Conservation (phyloP, 2,113 vertebrate species). For the Sylvilagus bachmani region DNA sequence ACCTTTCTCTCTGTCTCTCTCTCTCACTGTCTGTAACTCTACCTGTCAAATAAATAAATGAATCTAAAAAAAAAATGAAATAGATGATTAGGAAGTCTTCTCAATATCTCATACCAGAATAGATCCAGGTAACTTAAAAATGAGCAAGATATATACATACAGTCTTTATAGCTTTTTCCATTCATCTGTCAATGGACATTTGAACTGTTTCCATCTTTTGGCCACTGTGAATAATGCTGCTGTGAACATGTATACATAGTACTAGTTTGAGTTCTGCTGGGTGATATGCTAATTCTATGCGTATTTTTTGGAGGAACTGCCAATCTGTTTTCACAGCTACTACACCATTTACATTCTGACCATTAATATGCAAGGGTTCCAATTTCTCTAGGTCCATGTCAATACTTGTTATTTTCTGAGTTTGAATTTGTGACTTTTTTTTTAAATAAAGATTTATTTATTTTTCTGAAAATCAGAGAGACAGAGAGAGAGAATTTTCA, state of each 20-base stretch:
- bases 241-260: rapidly evolving
- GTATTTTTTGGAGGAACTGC: neutral
- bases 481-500: no score
- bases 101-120: neutral
- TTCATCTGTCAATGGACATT: neutral
- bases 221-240: neutral
- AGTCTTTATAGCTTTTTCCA: rapidly evolving
- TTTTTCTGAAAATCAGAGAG: no score
- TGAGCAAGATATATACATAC: no score
- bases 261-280: neutral
- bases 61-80: no score
- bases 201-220: neutral
- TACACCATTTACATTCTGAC: neutral
- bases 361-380: neutral
- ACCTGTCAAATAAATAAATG: no score
- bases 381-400: neutral
- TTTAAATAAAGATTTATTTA: no score
- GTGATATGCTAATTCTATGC: neutral
- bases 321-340: neutral
- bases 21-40: no score
- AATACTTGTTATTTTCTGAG: neutral
- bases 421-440: no score
- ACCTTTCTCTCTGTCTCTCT: no score
- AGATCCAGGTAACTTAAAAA: neutral
- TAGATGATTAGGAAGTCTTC: neutral